A percentile compares a stretch with the other conserved stretches of the same genome.
phyloP scores from a whole-genome alignment of 2,113 vertebrate genomes.

The Delphinus delphis region DNA sequence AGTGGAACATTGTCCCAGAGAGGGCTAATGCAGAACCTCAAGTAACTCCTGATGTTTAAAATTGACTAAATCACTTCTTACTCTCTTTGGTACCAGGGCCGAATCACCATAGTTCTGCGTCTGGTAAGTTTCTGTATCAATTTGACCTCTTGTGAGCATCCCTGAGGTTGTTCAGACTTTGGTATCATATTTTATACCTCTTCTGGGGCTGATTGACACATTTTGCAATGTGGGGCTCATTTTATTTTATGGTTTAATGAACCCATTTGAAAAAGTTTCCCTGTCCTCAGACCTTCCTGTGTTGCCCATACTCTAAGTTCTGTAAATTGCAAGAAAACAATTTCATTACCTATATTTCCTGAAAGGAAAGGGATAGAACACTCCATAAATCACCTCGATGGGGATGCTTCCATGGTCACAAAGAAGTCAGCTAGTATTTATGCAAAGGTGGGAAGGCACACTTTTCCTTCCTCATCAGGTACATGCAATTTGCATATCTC shows the following conservation, averaged over 20 bases:
- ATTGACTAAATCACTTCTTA: neutral
- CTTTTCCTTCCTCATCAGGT: slow-evolving; percentile 50
- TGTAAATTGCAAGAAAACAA: slow-evolving; percentile 35
- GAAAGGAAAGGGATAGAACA: slow-evolving; percentile 32
- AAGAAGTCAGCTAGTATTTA: slow-evolving; percentile 1
- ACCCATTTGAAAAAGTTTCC: neutral
- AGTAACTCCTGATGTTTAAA: neutral
- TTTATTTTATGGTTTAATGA: slow-evolving; percentile 26
- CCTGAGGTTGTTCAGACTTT: neutral
- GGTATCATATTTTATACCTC: neutral
- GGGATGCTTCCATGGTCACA: neutral
- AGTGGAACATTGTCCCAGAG: neutral
- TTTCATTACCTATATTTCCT: slow-evolving; percentile 41
- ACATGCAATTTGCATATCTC: slow-evolving; percentile 81
- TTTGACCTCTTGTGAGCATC: neutral
- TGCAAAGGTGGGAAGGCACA: slow-evolving; percentile 49
- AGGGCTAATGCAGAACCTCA: neutral
- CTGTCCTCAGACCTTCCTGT: slow-evolving; percentile 29
- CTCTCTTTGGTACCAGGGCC: neutral
- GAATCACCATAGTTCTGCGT: neutral
- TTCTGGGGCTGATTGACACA: neutral
- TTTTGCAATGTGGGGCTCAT: slow-evolving; percentile 11
- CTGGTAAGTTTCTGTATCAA: neutral
- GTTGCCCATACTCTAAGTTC: neutral
- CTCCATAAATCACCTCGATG: neutral